phyloP scores from a whole-genome alignment of 2,888 invertebrate genomes.

The Xanthia togata region DNA sequence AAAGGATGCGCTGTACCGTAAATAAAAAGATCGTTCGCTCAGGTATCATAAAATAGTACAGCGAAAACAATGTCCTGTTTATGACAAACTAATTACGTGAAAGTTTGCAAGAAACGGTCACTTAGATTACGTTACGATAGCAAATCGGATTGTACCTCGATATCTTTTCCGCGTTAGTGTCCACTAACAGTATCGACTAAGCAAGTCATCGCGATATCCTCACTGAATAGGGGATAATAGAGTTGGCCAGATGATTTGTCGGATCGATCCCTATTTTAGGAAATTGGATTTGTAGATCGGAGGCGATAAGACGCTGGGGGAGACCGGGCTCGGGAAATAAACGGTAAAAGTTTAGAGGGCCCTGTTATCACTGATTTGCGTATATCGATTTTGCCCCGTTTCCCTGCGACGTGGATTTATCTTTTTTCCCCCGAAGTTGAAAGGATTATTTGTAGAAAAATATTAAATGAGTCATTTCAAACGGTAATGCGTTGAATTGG shows the following conservation, averaged over 20 bases:
- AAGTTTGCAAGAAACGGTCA: constrained; percentile 32
- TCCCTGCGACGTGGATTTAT: constrained; percentile 77
- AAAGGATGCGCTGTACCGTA: neutral
- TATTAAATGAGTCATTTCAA: constrained; percentile 63
- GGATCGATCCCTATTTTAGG: constrained; percentile 91
- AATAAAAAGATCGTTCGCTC: neutral
- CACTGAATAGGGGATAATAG: constrained; percentile 80
- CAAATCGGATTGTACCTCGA: constrained; percentile 59
- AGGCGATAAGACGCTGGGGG: constrained; percentile 81
- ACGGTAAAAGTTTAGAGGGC: constrained; percentile 83
- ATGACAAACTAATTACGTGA: constrained; percentile 26
- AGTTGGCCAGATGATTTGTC: constrained; percentile 90
- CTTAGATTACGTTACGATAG: constrained; percentile 43
- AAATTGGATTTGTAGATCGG: constrained; percentile 91
- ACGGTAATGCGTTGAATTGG: constrained; percentile 63
- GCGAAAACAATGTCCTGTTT: neutral
- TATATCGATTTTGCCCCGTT: constrained; percentile 84
- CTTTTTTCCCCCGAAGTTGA: constrained; percentile 55
- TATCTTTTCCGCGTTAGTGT: constrained; percentile 66
- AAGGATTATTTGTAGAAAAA: constrained; percentile 66
- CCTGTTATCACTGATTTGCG: constrained; percentile 89
- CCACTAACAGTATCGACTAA: constrained; percentile 69
- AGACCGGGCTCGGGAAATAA: constrained; percentile 74
- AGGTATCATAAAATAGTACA: neutral
- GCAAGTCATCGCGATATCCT: constrained; percentile 76